Evolutionary conservation across 1,140 invertebrate species (phyloP), one percentile per base, ranked within the genome.

Genomic region (Habropoda laboriosa): DNA sequence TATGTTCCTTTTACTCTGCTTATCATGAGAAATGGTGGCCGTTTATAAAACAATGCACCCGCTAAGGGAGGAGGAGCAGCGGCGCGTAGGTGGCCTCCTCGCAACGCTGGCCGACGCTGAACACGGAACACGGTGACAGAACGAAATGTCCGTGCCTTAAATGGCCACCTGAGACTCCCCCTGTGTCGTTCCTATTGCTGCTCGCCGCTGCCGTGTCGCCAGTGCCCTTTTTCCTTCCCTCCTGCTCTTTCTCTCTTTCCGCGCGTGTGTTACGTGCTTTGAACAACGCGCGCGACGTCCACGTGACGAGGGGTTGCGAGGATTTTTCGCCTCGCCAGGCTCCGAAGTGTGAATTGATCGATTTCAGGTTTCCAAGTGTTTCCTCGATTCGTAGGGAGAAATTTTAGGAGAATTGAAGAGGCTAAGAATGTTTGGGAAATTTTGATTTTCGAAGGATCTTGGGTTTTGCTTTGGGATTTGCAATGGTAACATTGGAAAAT

Each of bases 61-160:
- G 87, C 83, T 83, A 73, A 81, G 71, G 83, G 83, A 81, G 86
- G 66, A 75, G 68, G 82, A 86, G 63, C 81, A 81, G 80, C 77
- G 78, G 87, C 88, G 90, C 87, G 91, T 92, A 92, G 91, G 91
- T 92, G 91, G 91, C 84, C 84, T 92, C 86, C 85, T 85, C 84
- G 85, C 83, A 84, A 81, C 66, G 80, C 79, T 73, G 80, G 78
- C 83, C 87, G 83, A 87, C 87, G 83, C 30, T 74, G 87, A 90
- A 90, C 89, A 91, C 87, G 82, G 79, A 87, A 89, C 88, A 89
- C 90, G 88, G 91, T 92, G 91, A 92, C 91, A 92, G 91, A 92
- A 92, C 90, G 90, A 92, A 92, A 92, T 90, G 91, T 92, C 86
- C 89, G 78, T 77, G 87, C 91, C 91, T 92, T 92, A 92, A 92